These are phyloP conservation scores for Scopus umbretta DNA, from an alignment of 2,113 vertebrate species.

Conservation along the genomic window DNA sequence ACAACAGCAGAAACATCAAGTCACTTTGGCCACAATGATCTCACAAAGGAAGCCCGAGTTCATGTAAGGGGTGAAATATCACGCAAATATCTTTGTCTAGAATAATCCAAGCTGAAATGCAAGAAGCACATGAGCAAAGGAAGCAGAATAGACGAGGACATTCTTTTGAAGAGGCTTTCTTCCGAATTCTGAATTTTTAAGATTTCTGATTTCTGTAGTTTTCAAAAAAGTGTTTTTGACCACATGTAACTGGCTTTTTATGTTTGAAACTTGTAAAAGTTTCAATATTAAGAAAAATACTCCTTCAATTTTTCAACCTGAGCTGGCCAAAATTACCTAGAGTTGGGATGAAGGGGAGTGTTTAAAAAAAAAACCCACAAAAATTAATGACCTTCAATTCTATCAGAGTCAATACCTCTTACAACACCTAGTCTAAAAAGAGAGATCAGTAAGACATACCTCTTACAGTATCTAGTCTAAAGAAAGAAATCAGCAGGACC, in stretches of 20 bases:
- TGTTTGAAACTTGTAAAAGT: not conserved
- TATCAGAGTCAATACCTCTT: not conserved
- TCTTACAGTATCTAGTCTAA: not conserved
- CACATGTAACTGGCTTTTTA: not conserved
- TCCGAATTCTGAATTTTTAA: not conserved
- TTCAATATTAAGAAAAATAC: not conserved
- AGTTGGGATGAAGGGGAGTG: not conserved
- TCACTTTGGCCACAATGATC: not conserved
- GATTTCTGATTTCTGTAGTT: not conserved
- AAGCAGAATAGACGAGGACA: not conserved
- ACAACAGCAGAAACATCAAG: not conserved
- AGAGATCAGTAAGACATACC: not conserved
- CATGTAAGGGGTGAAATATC: fast-evolving
- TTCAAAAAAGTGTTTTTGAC: not conserved
- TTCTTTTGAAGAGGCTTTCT: not conserved
- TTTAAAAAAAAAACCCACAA: not conserved
- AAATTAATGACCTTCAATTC: not conserved
- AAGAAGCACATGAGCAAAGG: not conserved
- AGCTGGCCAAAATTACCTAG: not conserved
- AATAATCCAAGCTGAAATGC: not conserved
- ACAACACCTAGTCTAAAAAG: not conserved
- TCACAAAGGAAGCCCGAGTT: not conserved
- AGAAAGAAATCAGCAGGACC: not conserved
- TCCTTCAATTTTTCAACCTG: not conserved
- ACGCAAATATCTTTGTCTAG: not conserved